Conservation (phyloP, 2,888 invertebrate species). For the Trachelus tabidus region DNA sequence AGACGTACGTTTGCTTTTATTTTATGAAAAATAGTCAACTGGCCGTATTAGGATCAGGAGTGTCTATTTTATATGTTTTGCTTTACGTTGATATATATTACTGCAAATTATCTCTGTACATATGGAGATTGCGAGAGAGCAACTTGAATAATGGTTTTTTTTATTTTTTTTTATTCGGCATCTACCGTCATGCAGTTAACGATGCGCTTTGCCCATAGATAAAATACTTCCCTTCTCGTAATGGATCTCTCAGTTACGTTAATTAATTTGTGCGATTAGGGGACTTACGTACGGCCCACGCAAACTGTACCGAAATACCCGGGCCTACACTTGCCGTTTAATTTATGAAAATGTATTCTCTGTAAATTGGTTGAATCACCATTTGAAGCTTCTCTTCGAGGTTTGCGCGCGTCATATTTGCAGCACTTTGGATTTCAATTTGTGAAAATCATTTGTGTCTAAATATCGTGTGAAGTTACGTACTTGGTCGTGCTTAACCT, state of each 20-base stretch:
- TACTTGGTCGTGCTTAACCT: not conserved
- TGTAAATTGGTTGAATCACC: conserved; percentile 23
- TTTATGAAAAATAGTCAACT: not conserved
- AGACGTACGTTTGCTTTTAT: not conserved
- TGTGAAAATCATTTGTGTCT: not conserved
- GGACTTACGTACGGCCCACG: conserved; percentile 14
- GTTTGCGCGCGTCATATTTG: not conserved
- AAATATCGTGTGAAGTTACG: not conserved
- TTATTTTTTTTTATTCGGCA: not conserved
- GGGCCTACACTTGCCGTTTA: conserved; percentile 21
- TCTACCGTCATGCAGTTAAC: not conserved
- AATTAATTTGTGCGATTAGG: conserved; percentile 44
- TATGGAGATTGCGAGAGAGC: not conserved
- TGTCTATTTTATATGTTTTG: not conserved
- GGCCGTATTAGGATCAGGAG: not conserved
- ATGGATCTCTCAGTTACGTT: conserved; percentile 52
- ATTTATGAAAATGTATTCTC: conserved; percentile 50
- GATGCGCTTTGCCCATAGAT: not conserved
- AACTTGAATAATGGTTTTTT: not conserved
- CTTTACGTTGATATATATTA: not conserved
- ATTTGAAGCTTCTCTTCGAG: not conserved
- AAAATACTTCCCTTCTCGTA: conserved; percentile 25
- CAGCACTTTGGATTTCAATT: not conserved
- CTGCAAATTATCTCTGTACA: not conserved
- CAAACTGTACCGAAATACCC: conserved; percentile 5